Conservation (phyloP, 1,140 invertebrate genomes). For the Palaemon carinicauda region DNA sequence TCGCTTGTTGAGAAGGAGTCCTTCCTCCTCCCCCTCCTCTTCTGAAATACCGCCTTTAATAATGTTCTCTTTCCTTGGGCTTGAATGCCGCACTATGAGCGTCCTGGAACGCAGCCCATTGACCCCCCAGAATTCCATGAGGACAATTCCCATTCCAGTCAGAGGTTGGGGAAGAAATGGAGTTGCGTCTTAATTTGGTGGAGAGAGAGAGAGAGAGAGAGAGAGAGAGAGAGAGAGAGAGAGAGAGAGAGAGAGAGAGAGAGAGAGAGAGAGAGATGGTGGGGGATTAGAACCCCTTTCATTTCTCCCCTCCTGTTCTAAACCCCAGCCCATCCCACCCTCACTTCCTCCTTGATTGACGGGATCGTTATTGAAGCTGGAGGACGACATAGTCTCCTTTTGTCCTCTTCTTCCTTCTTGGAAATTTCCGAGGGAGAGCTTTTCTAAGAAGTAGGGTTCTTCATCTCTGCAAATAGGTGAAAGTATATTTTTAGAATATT, state of each 20-base stretch:
- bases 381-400: neutral
- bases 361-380: slow-evolving; percentile 38
- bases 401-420: neutral
- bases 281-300: neutral
- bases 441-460: neutral
- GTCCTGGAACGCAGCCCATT: slow-evolving; percentile 41
- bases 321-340: neutral
- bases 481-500: no score
- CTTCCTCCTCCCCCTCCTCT: neutral
- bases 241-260: slow-evolving; percentile 7
- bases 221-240: slow-evolving; percentile 18
- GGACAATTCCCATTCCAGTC: slow-evolving; percentile 54
- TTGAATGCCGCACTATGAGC: slow-evolving; percentile 35
- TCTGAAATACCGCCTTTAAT: slow-evolving; percentile 39
- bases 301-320: no score
- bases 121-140: slow-evolving; percentile 47
- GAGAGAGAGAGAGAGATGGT: neutral
- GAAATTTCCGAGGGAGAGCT: no score
- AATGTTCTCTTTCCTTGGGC: slow-evolving; percentile 33
- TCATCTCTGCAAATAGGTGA: neutral
- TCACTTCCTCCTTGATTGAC: slow-evolving; percentile 7
- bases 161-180: slow-evolving; percentile 45
- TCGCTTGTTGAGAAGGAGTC: neutral
- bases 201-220: slow-evolving; percentile 11
- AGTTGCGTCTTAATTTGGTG: slow-evolving; percentile 51